Base-by-base conservation (phyloP, 2,888 invertebrate genomes). In the Zelleria hepariella region DNA sequence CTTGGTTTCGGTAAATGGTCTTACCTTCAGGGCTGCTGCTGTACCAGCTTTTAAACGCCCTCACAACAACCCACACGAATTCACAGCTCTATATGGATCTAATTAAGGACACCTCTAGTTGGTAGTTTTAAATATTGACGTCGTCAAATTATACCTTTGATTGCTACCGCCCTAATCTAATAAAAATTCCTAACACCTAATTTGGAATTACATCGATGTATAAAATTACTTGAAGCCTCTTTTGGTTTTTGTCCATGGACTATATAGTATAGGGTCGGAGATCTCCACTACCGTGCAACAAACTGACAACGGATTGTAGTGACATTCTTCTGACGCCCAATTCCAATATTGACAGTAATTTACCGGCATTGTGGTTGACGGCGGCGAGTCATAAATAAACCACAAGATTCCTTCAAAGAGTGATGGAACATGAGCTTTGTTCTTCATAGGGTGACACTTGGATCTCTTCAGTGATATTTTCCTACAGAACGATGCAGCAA, bases 101-200 rank as follows among this genome's bases (percentile, higher is more conserved):
- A 71, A 72, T 72, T 70, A 64, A 68, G 65, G 65, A 62, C 65
- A 69, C 10, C 32, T 42, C 70, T 70, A 73, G 72, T 82, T 78
- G 74, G 81, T 75, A 66, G 72, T 69, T 66, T 79, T 75, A 81
- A 74, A 78, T 79, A 80, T 75, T 72, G 71, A 66, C 60, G 63
- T 72, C 75, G 76, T 77, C 77, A 73, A 68, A 70, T 66, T 67
- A 68, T 69, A 69, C 68, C 66, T 67, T 66, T 64, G 62, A 66
- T 55, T 63, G 32, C 61, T 59, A 65, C 67, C 65, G 68, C 66
- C 15, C 15, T 42, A 3, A 42, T 5, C 66, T 67, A 71, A 75
- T 73, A 76, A 73, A 77, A 75, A 75, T 72, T 72, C 71, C 68
- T 68, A 69, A 76, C 72, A 72, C 71, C 68, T 68, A 69, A 76